A percentile compares a stretch with the other conserved stretches of the same genome.
Conservation (phyloP, 2,797 vertebrate genomes). For the Bradypodion ventrale region DNA sequence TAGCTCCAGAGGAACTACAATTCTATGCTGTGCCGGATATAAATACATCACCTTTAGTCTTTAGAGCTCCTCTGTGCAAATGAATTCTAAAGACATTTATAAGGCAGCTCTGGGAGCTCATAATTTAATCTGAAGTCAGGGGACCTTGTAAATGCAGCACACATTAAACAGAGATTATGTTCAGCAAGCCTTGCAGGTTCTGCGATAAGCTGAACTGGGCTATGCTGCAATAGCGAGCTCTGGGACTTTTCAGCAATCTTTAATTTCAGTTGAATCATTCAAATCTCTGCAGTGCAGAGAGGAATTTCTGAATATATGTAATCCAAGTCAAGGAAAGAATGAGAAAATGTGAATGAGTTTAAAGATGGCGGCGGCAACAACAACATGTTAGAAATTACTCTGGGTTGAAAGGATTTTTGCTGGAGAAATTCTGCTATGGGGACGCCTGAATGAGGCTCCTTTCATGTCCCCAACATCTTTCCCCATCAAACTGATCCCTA, state of each 20-base stretch:
- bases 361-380: no score
- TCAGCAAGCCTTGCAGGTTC: slow-evolving; percentile 22
- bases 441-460: no score
- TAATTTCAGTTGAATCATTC: slow-evolving; percentile 13
- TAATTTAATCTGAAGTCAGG: slow-evolving; percentile 41
- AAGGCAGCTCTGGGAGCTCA: slow-evolving; percentile 22
- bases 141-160: slow-evolving; percentile 42
- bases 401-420: no score
- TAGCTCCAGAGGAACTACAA: neutral
- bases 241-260: slow-evolving; percentile 3
- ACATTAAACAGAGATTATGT: slow-evolving; percentile 34
- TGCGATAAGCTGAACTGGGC: slow-evolving; percentile 12
- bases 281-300: slow-evolving; percentile 38
- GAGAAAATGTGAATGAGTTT: neutral
- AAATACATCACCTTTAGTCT: neutral
- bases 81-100: slow-evolving; percentile 34
- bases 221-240: slow-evolving; percentile 12
- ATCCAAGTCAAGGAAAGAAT: neutral
- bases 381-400: no score
- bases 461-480: no score
- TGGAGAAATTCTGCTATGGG: no score
- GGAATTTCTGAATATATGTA: neutral
- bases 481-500: no score
- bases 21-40: neutral
- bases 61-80: neutral